These are phyloP conservation scores for Machimus rusticus DNA, from an alignment of 2,888 invertebrate genomes.

Conservation along the genomic window DNA sequence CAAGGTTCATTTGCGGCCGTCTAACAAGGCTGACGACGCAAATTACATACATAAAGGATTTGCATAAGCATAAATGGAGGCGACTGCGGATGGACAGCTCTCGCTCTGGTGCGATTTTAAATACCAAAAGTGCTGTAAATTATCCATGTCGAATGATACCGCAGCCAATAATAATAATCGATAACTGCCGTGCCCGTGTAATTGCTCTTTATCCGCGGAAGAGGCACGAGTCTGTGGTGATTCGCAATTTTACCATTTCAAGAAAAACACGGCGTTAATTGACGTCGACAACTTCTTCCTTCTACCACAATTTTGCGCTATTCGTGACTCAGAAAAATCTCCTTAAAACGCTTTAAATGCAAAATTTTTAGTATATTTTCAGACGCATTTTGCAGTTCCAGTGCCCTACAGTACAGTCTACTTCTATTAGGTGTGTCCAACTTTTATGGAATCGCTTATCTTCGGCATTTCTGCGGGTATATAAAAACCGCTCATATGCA, in stretches of 20 bases:
- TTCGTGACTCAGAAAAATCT: neutral
- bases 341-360: neutral
- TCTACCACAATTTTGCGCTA: neutral
- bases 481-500: neutral
- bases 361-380: neutral
- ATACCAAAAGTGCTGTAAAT: neutral
- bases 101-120: neutral
- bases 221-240: neutral
- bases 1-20: neutral
- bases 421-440: neutral
- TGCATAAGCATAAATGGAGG: neutral
- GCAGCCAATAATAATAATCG: neutral
- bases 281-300: neutral
- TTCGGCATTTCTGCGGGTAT: neutral
- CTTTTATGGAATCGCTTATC: neutral
- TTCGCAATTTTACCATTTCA: neutral
- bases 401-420: neutral
- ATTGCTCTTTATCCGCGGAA: neutral
- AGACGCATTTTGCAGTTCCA: neutral
- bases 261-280: neutral
- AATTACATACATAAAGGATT: neutral
- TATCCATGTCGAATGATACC: neutral
- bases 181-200: neutral
- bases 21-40: neutral
- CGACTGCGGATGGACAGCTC: neutral